Percentiles rank a stretch among this genome's conserved stretches.
Conservation (phyloP, 2,888 invertebrate genomes). For the Ellobium chinense region DNA sequence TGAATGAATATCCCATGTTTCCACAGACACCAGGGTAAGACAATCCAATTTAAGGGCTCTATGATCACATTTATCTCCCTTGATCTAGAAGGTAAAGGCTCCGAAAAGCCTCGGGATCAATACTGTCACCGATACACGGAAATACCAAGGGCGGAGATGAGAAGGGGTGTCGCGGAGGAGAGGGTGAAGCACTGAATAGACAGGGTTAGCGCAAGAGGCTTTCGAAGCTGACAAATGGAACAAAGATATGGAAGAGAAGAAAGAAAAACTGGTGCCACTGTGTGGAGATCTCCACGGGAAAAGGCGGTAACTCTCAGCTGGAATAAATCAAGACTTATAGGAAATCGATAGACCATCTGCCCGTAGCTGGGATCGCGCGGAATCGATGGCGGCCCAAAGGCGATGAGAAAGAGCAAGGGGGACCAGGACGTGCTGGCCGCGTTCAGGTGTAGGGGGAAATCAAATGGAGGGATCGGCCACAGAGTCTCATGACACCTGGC, state of each 20-base stretch:
- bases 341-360: constrained; percentile 17
- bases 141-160: background rate
- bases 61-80: background rate
- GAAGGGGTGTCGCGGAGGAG: background rate
- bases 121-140: background rate
- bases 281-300: background rate
- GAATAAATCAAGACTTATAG: background rate
- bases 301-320: background rate
- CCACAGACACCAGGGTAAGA: background rate
- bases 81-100: background rate
- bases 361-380: background rate
- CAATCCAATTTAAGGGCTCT: too few relatives aligned
- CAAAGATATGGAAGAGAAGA: background rate
- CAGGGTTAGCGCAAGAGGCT: background rate
- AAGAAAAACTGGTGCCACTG: background rate
- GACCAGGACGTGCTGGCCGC: background rate
- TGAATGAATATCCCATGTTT: background rate
- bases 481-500: background rate
- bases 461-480: background rate
- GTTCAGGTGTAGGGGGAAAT: background rate
- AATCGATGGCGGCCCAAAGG: constrained; percentile 12
- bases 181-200: background rate
- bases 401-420: background rate
- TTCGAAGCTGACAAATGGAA: background rate
- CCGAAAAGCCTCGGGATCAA: background rate